phyloP scores from a whole-genome alignment of 2,888 invertebrate species.

The Monochamus alternatus region DNA sequence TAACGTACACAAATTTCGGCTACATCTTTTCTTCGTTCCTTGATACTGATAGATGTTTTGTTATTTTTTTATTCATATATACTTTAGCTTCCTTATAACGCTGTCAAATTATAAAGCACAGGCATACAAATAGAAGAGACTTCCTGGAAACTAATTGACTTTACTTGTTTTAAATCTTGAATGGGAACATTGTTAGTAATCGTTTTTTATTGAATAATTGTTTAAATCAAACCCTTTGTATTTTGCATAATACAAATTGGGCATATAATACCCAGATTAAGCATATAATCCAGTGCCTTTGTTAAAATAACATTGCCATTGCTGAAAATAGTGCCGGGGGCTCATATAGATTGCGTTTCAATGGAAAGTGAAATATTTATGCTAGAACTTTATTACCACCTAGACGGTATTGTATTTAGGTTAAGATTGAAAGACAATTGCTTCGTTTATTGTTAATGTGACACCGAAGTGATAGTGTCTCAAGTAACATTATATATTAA shows the following conservation, averaged over 20 bases:
- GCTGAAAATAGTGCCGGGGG: constrained; percentile 1
- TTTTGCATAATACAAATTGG: not conserved
- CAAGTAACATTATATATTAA: too few species aligned
- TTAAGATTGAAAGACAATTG: constrained; percentile 13
- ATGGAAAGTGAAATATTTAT: constrained; percentile 5
- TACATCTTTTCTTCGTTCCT: not conserved
- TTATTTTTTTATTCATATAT: too few species aligned
- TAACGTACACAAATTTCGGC: not conserved
- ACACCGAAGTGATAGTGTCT: not conserved
- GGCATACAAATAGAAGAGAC: too few species aligned
- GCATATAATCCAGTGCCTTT: not conserved
- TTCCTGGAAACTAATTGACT: too few species aligned
- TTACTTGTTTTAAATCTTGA: not conserved
- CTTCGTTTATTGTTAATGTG: constrained; percentile 3
- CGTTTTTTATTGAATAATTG: constrained; percentile 2
- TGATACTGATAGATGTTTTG: not conserved
- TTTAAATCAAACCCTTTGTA: not conserved
- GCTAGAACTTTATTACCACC: not conserved
- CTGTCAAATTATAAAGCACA: too few species aligned
- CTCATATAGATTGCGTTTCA: not conserved
- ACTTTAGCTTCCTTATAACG: too few species aligned
- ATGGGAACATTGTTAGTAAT: not conserved
- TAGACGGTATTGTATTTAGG: not conserved
- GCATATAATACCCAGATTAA: constrained; percentile 1
- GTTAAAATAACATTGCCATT: not conserved